Conservation (phyloP, 2,888 invertebrate species). For the Sacculina carcini region DNA sequence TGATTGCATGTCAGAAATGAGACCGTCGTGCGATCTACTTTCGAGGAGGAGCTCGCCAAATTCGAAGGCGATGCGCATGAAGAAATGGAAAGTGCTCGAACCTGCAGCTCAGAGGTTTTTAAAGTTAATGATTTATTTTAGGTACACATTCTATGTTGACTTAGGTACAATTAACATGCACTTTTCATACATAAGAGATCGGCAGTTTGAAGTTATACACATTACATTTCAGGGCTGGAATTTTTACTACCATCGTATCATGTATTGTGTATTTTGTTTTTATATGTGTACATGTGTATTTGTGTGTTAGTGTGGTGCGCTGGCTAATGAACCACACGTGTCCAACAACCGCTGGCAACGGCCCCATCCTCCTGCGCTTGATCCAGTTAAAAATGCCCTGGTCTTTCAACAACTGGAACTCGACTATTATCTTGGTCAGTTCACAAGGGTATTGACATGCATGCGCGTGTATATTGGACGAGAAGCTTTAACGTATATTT, state of each 20-base stretch:
- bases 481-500: too few relatives aligned
- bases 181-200: too few relatives aligned
- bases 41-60: conserved; percentile 40
- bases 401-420: conserved; percentile 83
- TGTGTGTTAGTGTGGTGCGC: conserved; percentile 8
- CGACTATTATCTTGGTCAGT: conserved; percentile 50
- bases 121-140: conserved; percentile 1
- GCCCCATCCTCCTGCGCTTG: conserved; percentile 35
- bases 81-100: not conserved
- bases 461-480: too few relatives aligned
- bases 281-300: not conserved
- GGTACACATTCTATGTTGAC: not conserved
- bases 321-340: not conserved
- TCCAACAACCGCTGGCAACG: conserved; percentile 38
- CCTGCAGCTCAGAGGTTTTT: conserved; percentile 1
- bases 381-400: conserved; percentile 37
- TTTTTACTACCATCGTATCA: too few relatives aligned
- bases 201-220: too few relatives aligned
- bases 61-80: conserved; percentile 29
- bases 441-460: too few relatives aligned
- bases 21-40: too few relatives aligned
- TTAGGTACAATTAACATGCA: too few relatives aligned
- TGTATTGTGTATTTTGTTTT: too few relatives aligned
- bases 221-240: too few relatives aligned
- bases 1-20: too few relatives aligned